Conservation (phyloP, 2,113 vertebrate species). For the Myxocyprinus asiaticus region DNA sequence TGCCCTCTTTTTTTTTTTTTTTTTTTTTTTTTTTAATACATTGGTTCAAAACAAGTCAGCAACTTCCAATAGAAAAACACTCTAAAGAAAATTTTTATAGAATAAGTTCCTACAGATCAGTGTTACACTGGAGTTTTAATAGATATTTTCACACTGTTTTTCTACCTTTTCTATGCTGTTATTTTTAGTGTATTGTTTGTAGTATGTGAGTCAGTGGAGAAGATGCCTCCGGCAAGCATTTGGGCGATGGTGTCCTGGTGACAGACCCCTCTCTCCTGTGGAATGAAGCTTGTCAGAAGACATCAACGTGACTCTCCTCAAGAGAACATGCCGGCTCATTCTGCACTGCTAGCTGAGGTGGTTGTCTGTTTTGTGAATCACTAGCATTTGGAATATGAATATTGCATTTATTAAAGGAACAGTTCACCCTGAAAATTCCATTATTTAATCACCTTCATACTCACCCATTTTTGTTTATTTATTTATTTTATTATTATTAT, state of each 20-base stretch:
- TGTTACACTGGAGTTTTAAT: not conserved
- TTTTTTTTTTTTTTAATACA: too few species aligned
- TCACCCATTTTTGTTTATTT: too few species aligned
- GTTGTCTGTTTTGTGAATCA: constrained; percentile 37
- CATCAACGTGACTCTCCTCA: constrained; percentile 58
- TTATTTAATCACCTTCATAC: too few species aligned
- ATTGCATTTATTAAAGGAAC: not conserved
- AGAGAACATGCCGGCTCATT: constrained; percentile 38
- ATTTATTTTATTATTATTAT: too few species aligned
- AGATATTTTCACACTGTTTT: constrained; percentile 14
- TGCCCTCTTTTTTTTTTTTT: too few species aligned
- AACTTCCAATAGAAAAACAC: too few species aligned
- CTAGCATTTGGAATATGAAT: not conserved
- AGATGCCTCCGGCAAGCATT: constrained; percentile 50
- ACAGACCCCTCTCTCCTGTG: constrained; percentile 40
- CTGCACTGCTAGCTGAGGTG: constrained; percentile 28
- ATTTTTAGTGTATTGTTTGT: constrained; percentile 58
- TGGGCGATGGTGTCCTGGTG: constrained; percentile 43
- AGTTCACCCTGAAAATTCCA: too few species aligned
- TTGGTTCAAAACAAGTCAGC: too few species aligned
- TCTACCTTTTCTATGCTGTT: constrained; percentile 41
- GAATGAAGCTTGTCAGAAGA: constrained; percentile 58
- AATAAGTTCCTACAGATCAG: not conserved
- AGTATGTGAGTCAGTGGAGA: constrained; percentile 46
- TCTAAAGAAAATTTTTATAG: too few species aligned